Evolutionary conservation across 2,113 vertebrate species (phyloP), one percentile per base, ranked within the genome.

Genomic region (Melanotaenia duboulayi): DNA sequence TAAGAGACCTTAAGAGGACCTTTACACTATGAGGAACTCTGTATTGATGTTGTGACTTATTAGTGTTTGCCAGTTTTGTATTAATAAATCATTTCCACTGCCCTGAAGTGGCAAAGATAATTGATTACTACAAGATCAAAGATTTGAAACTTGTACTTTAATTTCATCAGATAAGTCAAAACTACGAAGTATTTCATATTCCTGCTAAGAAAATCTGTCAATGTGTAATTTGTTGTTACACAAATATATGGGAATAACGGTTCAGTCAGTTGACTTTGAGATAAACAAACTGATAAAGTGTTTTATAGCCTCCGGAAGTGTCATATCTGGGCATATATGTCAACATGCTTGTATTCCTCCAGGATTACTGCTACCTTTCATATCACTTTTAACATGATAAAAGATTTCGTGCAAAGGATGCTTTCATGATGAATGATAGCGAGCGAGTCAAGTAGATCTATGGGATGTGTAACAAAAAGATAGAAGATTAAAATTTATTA

Each of bases 381-480:
- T 48, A 48, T 7, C 17, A 48, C 17, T 48, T 6, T 19, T 48
- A 48, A n/a, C 1, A 48, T 4, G 1, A 44, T 16, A 42, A 42
- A 5, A 42, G 16, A 48, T 48, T 48, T 48, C n/a, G n/a, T 48
- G 17, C 17, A 46, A 16, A 19, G 1, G 10, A 46, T 46, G 5
- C 19, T 24, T 44, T 20, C n/a, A 4, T 24, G 13, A 25, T 44
- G 59, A 25, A 44, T 25, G 20, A 23, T 7, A 22, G 2, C 42
- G 39, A 61, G 23, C 17, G 8, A 46, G 37, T 44, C 14, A 10
- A 19, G 42, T 60, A 60, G 22, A 60, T 44, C 39, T 14, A 42
- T 24, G 14, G 37, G 37, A 60, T 24, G 39, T 46, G 24, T 40
- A 62, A 24, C 39, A 62, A 62, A 44, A 62, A 62, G 16, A 46